Evolutionary conservation across 2,113 vertebrate genomes (phyloP), one percentile per base, ranked within the genome.

Genomic region (Cynocephalus volans): DNA sequence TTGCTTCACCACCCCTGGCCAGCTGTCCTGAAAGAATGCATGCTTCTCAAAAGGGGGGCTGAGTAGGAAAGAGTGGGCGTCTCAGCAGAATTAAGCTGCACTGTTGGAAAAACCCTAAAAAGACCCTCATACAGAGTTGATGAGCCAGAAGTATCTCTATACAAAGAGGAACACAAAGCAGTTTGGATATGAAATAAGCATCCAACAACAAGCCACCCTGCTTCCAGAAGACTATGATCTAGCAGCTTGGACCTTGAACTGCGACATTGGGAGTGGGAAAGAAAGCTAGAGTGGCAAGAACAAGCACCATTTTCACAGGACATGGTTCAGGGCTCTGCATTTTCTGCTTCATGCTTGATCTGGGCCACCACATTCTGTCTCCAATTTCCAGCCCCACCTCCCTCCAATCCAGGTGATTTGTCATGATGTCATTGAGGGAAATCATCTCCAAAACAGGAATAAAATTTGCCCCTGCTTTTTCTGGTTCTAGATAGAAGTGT

Each of bases 401-500:
- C 76, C 23, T 58, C 48, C 11, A 41, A 41, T 13, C 24, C 31
- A 24, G 54, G 50, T 26, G 56, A 93, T 72, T 17, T 52, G 76
- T 36, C 82, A 26, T 15, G n/a, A 88, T 36, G 83, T 36, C 18
- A 23, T 19, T 13, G 88, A 15, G 33, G 83, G 90, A 91, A 94
- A 86, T 88, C 23, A 84, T 54, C 36, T 77, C 41, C 10, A 52
- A 90, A 70, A 60, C 67, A 48, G 95, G 73, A 96, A 96, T 60
- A 77, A 92, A 79, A 88, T 75, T 28, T 80, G 84, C 95, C 96
- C 26, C 87, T 5, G 58, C 76, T 88, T 98, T 97, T 86, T 87
- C 97, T 67, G 45, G 95, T 93, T 96, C 84, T 96, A 65, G 95
- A 98, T 95, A 98, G 97, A 97, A 98, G 98, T 15, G 95, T 96